Percentiles rank a stretch among this genome's conserved stretches.
phyloP scores from a whole-genome alignment of 2,888 invertebrate genomes.

The Amblyteles armatorius region DNA sequence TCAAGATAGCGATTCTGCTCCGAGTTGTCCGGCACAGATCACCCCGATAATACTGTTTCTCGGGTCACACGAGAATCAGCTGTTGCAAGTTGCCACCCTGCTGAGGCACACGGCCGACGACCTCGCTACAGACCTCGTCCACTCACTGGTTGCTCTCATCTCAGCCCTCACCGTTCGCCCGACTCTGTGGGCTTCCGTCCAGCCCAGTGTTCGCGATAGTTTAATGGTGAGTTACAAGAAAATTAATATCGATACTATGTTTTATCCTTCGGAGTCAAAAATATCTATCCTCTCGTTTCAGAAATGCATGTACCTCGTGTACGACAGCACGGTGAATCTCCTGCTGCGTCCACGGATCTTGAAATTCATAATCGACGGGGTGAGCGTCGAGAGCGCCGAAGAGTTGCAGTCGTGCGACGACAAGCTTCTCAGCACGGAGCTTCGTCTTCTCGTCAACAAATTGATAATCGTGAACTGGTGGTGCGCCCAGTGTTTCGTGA shows the following conservation, averaged over 20 bases:
- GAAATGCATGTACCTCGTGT: conserved; percentile 83
- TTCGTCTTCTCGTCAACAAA: conserved; percentile 81
- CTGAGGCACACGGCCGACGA: conserved; percentile 82
- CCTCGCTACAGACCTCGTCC: conserved; percentile 81
- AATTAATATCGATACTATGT: background rate
- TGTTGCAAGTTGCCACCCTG: conserved; percentile 81
- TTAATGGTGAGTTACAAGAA: conserved; percentile 76
- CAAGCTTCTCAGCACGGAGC: conserved; percentile 79
- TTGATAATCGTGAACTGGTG: conserved; percentile 82
- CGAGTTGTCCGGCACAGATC: conserved; percentile 73
- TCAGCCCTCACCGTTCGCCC: conserved; percentile 79
- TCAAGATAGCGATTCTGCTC: conserved; percentile 54
- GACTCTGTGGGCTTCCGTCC: conserved; percentile 79
- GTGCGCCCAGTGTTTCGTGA: conserved; percentile 81
- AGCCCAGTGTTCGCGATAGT: conserved; percentile 79
- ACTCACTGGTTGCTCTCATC: conserved; percentile 82
- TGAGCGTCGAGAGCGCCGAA: conserved; percentile 83
- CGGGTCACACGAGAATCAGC: conserved; percentile 81
- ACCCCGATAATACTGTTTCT: conserved; percentile 77
- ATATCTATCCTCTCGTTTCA: conserved; percentile 62
- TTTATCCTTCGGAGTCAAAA: background rate
- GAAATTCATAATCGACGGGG: conserved; percentile 83
- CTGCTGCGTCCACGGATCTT: conserved; percentile 81
- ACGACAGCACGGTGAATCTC: conserved; percentile 83
- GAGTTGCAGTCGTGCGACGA: conserved; percentile 83